phyloP scores from a whole-genome alignment of 2,797 vertebrate species.

The Spondyliosoma cantharus region DNA sequence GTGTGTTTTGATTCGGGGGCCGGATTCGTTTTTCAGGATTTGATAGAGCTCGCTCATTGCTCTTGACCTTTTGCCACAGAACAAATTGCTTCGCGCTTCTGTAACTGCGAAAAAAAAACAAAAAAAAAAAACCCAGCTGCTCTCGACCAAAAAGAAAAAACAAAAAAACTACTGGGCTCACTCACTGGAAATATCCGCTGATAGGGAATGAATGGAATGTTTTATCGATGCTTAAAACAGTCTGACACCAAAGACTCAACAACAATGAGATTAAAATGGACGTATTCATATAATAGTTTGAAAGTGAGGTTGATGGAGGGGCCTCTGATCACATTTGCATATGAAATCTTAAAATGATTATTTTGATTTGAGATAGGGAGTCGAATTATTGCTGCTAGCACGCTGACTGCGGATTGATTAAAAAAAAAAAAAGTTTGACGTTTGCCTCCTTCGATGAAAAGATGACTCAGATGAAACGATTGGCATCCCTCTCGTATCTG shows the following conservation, averaged over 20 bases:
- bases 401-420: constrained; percentile 20
- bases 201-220: constrained; percentile 30
- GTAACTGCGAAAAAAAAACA: constrained; percentile 13
- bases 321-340: constrained; percentile 54
- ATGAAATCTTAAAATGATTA: constrained; percentile 13
- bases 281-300: constrained; percentile 1
- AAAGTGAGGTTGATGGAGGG: constrained; percentile 32
- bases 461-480: not conserved
- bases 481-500: not conserved
- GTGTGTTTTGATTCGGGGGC: constrained; percentile 21
- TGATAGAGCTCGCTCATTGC: constrained; percentile 46
- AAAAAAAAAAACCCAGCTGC: not conserved
- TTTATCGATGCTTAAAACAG: not conserved
- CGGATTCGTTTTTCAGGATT: constrained; percentile 42
- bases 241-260: constrained; percentile 30
- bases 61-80: constrained; percentile 49
- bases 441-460: not conserved
- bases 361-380: constrained; percentile 13
- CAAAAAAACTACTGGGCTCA: constrained; percentile 3
- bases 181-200: constrained; percentile 20
- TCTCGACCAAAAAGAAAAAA: constrained; percentile 3
- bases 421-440: not conserved
- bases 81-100: constrained; percentile 46
- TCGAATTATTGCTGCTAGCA: constrained; percentile 18
- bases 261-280: constrained; percentile 30